Evolutionary conservation across 2,888 invertebrate genomes (phyloP).

Genomic region (Rutpela maculata): DNA sequence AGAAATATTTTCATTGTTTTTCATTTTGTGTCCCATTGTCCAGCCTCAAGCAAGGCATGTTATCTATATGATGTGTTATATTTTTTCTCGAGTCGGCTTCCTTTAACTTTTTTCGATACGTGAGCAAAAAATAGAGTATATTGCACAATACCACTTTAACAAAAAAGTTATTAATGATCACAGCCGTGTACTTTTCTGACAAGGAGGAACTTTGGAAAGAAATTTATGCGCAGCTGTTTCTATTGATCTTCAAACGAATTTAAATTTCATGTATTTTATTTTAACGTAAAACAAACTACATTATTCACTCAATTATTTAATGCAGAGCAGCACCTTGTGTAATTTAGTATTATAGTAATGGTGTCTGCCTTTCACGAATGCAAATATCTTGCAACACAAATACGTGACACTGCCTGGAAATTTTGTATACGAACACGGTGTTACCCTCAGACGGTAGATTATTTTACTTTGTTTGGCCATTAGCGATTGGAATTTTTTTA

Average conservation of each 20-base stretch:
- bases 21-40: too few species aligned
- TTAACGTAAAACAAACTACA: constrained; percentile 18
- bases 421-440: constrained; percentile 19
- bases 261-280: constrained; percentile 35
- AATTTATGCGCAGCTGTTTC: constrained; percentile 34
- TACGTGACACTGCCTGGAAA: constrained; percentile 38
- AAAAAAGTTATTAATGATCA: constrained; percentile 32
- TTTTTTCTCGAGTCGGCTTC: not conserved
- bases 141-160: constrained; percentile 5
- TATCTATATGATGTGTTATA: not conserved
- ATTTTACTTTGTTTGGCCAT: constrained; percentile 11
- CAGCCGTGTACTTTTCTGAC: constrained; percentile 2
- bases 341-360: constrained; percentile 36
- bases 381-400: constrained; percentile 35
- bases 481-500: constrained; percentile 1
- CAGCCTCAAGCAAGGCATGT: not conserved
- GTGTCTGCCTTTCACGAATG: constrained; percentile 30
- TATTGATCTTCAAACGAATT: constrained; percentile 34
- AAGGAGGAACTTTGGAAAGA: constrained; percentile 2
- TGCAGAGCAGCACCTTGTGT: constrained; percentile 42
- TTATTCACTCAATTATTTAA: constrained; percentile 39
- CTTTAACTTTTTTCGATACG: not conserved
- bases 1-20: too few species aligned
- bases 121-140: constrained; percentile 2
- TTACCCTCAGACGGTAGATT: not conserved